Percentiles rank a stretch among this genome's conserved stretches.
Conservation (phyloP, 2,797 vertebrate genomes). For the Enteromius treurensis region DNA sequence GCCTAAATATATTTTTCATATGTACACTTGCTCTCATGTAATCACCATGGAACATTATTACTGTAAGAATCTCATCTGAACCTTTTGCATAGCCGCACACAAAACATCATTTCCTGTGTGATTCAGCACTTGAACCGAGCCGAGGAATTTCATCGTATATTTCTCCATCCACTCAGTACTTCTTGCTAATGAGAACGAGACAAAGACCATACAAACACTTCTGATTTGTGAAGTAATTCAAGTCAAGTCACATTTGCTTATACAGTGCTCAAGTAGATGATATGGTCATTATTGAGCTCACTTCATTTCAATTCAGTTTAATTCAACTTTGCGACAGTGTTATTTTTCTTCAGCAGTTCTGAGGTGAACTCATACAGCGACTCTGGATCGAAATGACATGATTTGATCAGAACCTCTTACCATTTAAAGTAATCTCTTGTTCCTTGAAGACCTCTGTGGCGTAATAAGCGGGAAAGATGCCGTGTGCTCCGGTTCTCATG, state of each 20-base stretch:
- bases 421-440: constrained; percentile 79
- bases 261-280: neutral
- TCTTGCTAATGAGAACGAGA: constrained; percentile 73
- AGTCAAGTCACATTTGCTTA: neutral
- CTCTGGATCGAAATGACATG: neutral
- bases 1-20: neutral
- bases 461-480: constrained; percentile 95
- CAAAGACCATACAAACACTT: neutral
- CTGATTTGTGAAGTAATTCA: neutral
- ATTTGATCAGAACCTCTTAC: constrained; percentile 64
- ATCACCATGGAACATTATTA: neutral
- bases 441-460: constrained; percentile 92
- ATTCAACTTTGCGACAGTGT: neutral
- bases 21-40: neutral
- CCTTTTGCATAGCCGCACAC: constrained; percentile 99
- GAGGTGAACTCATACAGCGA: neutral
- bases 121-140: constrained; percentile 93
- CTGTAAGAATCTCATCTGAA: constrained; percentile 59
- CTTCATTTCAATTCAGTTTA: neutral
- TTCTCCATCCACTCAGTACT: constrained; percentile 92
- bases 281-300: neutral
- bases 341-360: neutral
- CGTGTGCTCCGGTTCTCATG: constrained; percentile 90
- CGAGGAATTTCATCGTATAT: constrained; percentile 92
- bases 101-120: constrained; percentile 97